A percentile compares a stretch with the other conserved stretches of the same genome.
Evolutionary conservation across 2,888 invertebrate genomes (phyloP).

Genomic region (Dorcus parallelipipedus): DNA sequence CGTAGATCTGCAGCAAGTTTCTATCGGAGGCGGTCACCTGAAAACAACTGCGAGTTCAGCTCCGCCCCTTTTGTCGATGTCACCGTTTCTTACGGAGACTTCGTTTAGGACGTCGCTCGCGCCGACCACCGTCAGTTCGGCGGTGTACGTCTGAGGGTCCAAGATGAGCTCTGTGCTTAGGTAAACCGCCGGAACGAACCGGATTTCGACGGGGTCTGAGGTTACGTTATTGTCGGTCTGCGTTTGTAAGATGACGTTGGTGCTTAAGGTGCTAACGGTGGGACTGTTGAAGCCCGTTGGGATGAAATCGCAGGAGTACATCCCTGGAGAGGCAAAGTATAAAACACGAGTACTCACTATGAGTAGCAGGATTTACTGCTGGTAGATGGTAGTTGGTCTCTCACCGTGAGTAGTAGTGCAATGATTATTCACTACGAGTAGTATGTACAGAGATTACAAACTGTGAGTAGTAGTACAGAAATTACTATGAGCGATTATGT

Average conservation of each 20-base stretch:
- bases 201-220: conserved; percentile 35
- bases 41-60: conserved; percentile 13
- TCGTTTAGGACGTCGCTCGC: conserved; percentile 56
- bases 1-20: conserved; percentile 37
- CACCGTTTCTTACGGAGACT: conserved; percentile 46
- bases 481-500: too few relatives aligned
- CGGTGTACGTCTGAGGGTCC: conserved; percentile 23
- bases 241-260: conserved; percentile 41
- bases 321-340: conserved; percentile 30
- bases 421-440: too few relatives aligned
- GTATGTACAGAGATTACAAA: too few relatives aligned
- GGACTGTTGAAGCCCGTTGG: conserved; percentile 32
- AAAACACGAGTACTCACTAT: too few relatives aligned
- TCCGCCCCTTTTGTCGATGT: neutral
- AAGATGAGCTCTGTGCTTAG: conserved; percentile 32
- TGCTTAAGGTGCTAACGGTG: conserved; percentile 36
- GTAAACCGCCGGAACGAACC: conserved; percentile 43
- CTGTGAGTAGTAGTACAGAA: too few relatives aligned
- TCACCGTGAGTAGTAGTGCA: too few relatives aligned
- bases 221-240: conserved; percentile 34
- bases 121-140: conserved; percentile 51
- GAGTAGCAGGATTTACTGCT: too few relatives aligned
- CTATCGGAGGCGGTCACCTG: conserved; percentile 41
- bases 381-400: too few relatives aligned
- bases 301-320: conserved; percentile 43